phyloP scores from a whole-genome alignment of 2,113 vertebrate genomes.

The Upupa epops region DNA sequence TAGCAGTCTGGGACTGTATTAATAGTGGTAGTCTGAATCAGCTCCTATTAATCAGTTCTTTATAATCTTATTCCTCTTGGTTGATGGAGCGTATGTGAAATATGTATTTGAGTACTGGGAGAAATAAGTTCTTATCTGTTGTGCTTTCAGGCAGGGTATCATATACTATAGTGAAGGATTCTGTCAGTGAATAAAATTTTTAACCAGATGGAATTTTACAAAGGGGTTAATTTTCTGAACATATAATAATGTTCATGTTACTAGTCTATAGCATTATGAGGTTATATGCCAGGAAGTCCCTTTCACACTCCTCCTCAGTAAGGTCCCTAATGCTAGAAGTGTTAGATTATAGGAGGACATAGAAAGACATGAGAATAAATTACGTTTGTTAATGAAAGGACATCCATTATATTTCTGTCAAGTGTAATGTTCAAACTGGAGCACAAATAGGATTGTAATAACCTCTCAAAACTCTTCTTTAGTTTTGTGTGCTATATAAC shows the following conservation, averaged over 20 bases:
- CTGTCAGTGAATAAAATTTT: background rate
- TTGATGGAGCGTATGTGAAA: background rate
- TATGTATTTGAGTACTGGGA: background rate
- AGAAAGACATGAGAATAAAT: background rate
- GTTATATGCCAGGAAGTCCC: background rate
- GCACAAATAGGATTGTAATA: background rate
- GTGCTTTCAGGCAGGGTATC: background rate
- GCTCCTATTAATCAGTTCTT: background rate
- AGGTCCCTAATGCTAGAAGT: background rate
- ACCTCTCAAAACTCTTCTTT: background rate
- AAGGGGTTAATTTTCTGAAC: background rate
- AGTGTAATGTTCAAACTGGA: background rate
- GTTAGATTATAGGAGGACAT: background rate
- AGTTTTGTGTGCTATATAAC: background rate
- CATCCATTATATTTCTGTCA: background rate
- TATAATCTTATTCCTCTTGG: background rate
- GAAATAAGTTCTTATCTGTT: background rate
- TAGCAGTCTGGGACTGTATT: background rate
- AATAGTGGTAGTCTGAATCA: background rate
- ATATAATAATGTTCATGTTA: background rate
- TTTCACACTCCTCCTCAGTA: background rate
- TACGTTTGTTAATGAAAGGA: background rate
- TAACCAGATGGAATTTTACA: background rate
- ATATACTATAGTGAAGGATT: background rate
- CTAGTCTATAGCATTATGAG: background rate